Conservation (phyloP, 2,888 invertebrate species). For the Orthosia gracilis region DNA sequence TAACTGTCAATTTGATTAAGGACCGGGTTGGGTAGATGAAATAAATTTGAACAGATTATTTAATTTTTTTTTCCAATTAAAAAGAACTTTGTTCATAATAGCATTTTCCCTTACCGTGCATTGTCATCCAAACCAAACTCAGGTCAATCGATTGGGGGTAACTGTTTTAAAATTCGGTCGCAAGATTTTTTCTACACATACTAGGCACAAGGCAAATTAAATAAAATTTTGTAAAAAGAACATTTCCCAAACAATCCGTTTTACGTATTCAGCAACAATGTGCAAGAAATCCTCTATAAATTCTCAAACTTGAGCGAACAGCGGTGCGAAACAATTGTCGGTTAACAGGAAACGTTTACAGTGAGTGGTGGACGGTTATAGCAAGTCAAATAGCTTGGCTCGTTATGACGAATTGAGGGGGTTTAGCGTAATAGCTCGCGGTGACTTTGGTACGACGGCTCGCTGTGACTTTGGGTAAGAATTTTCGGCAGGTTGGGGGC, state of each 20-base stretch:
- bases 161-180: too few species aligned
- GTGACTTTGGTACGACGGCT: slow-evolving; percentile 42
- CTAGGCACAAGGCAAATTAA: too few species aligned
- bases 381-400: slow-evolving; percentile 76
- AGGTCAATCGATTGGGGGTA: too few species aligned
- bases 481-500: slow-evolving; percentile 37
- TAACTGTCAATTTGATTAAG: too few species aligned
- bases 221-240: background rate
- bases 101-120: too few species aligned
- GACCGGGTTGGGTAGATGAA: too few species aligned
- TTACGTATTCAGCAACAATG: slow-evolving; percentile 8
- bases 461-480: slow-evolving; percentile 35
- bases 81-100: too few species aligned
- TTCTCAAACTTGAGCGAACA: slow-evolving; percentile 42
- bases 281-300: slow-evolving; percentile 38
- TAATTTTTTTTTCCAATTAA: too few species aligned
- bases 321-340: slow-evolving; percentile 54
- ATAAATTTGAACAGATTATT: too few species aligned
- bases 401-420: slow-evolving; percentile 79
- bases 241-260: slow-evolving; percentile 4
- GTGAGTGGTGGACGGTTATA: slow-evolving; percentile 58
- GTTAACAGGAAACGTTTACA: slow-evolving; percentile 62
- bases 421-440: slow-evolving; percentile 64
- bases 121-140: too few species aligned
- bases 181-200: too few species aligned